Percentiles rank a stretch among this genome's conserved stretches.
These are phyloP conservation scores for Oscheius sp. DNA, from an alignment of 2,888 invertebrate genomes.

Conservation along the genomic window DNA sequence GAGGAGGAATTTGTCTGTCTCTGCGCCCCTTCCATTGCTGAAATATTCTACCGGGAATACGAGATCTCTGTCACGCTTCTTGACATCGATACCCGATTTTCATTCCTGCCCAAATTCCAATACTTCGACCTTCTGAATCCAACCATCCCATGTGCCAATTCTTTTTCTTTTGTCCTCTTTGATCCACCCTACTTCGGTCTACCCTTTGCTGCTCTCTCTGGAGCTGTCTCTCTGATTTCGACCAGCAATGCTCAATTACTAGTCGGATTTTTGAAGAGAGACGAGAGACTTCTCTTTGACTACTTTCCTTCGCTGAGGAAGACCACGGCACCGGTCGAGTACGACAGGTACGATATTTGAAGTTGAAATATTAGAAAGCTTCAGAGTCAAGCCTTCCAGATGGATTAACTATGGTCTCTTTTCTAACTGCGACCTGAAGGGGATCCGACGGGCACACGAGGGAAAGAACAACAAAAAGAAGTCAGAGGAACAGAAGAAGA, in stretches of 20 bases:
- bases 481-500: background rate
- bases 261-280: conserved; percentile 18
- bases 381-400: conserved; percentile 13
- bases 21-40: conserved; percentile 23
- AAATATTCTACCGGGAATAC: conserved; percentile 18
- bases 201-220: conserved; percentile 6
- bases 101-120: background rate
- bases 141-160: background rate
- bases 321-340: conserved; percentile 19
- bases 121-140: conserved; percentile 18
- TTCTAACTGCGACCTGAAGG: conserved; percentile 26
- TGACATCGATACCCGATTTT: conserved; percentile 6
- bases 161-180: conserved; percentile 15
- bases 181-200: conserved; percentile 21
- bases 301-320: background rate
- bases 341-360: conserved; percentile 7
- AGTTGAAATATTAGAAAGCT: background rate
- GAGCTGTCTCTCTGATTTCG: conserved; percentile 1
- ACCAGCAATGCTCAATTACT: background rate
- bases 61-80: conserved; percentile 7
- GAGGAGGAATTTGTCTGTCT: conserved; percentile 21
- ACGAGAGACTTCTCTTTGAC: conserved; percentile 15
- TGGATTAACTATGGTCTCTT: conserved; percentile 22
- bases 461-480: background rate
- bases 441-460: conserved; percentile 12